phyloP scores from a whole-genome alignment of 1,140 invertebrate species.

The Steinernema feltiae region DNA sequence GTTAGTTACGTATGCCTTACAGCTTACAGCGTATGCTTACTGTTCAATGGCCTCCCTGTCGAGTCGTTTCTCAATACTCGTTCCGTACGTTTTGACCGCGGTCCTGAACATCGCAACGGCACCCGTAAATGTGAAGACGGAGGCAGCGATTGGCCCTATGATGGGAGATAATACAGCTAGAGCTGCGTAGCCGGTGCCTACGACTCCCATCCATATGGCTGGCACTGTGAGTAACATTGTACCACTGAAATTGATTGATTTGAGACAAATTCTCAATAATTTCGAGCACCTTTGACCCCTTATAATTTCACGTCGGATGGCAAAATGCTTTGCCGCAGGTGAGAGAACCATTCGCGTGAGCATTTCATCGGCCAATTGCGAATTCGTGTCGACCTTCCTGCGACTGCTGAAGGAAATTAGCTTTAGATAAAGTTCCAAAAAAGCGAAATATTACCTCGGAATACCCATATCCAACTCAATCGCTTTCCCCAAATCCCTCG shows the following conservation, averaged over 20 bases:
- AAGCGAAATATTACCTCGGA: constrained; percentile 16
- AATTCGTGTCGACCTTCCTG: constrained; percentile 25
- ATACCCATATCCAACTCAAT: constrained; percentile 32
- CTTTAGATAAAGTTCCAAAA: background rate
- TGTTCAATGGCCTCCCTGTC: constrained; percentile 17
- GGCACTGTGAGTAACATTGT: constrained; percentile 18
- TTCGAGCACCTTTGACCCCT: constrained; percentile 24
- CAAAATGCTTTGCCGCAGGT: constrained; percentile 24
- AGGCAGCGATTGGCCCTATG: background rate
- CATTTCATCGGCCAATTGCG: constrained; percentile 28
- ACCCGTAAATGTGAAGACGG: background rate
- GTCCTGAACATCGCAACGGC: background rate
- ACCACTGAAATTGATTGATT: constrained; percentile 7
- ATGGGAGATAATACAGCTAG: background rate
- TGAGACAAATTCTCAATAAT: constrained; percentile 10
- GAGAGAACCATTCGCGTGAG: constrained; percentile 29
- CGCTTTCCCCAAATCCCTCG: constrained; percentile 25
- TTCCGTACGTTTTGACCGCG: background rate
- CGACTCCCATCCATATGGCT: constrained; percentile 17
- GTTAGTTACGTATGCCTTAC: background rate
- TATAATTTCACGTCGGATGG: constrained; percentile 27
- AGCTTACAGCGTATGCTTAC: constrained; percentile 11
- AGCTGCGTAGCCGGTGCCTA: constrained; percentile 12
- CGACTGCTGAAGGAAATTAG: constrained; percentile 17
- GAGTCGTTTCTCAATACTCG: background rate